phyloP scores from a whole-genome alignment of 92 coral and sea anemone genomes.

The Muricea muricata region DNA sequence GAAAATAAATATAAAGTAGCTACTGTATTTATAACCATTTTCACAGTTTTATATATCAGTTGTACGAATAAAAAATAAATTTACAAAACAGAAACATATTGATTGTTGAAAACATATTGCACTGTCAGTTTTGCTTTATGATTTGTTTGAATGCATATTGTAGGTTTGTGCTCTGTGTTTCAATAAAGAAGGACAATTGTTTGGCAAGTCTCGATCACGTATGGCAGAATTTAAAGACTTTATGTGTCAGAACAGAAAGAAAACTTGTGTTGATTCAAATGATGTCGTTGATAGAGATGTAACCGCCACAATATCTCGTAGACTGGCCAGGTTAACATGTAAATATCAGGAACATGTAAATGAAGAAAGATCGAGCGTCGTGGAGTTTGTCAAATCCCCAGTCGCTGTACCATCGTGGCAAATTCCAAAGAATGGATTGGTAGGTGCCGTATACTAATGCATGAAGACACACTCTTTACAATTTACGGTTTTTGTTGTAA shows the following conservation, averaged over 20 bases:
- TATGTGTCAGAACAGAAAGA: slow-evolving; percentile 20
- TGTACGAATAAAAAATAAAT: no score
- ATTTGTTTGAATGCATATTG: neutral
- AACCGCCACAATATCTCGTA: slow-evolving; percentile 9
- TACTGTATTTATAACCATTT: no score
- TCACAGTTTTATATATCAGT: no score
- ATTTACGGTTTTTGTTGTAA: no score
- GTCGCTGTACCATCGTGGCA: slow-evolving; percentile 95
- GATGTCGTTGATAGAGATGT: slow-evolving; percentile 14
- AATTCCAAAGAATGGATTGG: slow-evolving; percentile 66
- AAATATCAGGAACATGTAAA: slow-evolving; percentile 60
- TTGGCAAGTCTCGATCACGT: slow-evolving; percentile 64
- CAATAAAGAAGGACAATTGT: slow-evolving; percentile 89
- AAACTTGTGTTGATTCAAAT: neutral
- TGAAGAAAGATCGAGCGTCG: slow-evolving; percentile 62
- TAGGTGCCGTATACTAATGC: no score
- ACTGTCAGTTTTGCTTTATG: no score
- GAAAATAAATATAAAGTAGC: no score
- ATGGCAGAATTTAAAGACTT: slow-evolving; percentile 55
- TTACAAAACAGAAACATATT: no score
- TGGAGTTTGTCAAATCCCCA: slow-evolving; percentile 72
- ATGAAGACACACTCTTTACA: no score
- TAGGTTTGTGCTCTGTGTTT: slow-evolving; percentile 90
- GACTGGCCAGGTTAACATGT: slow-evolving; percentile 60
- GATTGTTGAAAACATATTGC: no score